Percentiles rank a stretch among this genome's conserved stretches.
These are phyloP conservation scores for Propithecus coquereli DNA, from an alignment of 2,113 vertebrate species.

Conservation along the genomic window DNA sequence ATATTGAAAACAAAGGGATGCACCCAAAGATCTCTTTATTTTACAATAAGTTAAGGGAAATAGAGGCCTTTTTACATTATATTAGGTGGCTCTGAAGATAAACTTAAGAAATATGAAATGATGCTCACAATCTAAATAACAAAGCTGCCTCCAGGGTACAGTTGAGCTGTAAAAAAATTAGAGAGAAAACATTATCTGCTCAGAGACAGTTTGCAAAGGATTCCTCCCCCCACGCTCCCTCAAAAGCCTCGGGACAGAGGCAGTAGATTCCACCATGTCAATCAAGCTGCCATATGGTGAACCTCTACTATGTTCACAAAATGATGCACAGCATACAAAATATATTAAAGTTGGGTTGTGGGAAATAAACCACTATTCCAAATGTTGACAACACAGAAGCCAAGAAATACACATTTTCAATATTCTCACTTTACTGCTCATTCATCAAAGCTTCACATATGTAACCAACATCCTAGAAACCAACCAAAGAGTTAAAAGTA, in stretches of 20 bases:
- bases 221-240: background rate
- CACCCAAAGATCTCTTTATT: background rate
- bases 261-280: background rate
- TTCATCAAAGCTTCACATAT: background rate
- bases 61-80: background rate
- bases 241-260: background rate
- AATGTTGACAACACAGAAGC: background rate
- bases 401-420: constrained; percentile 2
- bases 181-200: background rate
- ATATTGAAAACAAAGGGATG: background rate
- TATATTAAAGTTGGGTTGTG: background rate
- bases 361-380: background rate
- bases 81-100: background rate
- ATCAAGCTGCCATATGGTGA: background rate
- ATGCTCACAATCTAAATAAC: background rate
- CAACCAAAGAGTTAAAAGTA: background rate
- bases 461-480: background rate
- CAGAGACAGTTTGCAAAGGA: background rate
- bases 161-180: background rate
- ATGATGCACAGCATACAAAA: constrained; percentile 25
- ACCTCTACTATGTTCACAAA: background rate
- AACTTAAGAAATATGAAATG: background rate
- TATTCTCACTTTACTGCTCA: background rate
- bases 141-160: background rate
- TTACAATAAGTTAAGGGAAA: background rate